A percentile compares a stretch with the other conserved stretches of the same genome.
Conservation (phyloP, 1,140 invertebrate species). For the Lasioglossum baleicum region DNA sequence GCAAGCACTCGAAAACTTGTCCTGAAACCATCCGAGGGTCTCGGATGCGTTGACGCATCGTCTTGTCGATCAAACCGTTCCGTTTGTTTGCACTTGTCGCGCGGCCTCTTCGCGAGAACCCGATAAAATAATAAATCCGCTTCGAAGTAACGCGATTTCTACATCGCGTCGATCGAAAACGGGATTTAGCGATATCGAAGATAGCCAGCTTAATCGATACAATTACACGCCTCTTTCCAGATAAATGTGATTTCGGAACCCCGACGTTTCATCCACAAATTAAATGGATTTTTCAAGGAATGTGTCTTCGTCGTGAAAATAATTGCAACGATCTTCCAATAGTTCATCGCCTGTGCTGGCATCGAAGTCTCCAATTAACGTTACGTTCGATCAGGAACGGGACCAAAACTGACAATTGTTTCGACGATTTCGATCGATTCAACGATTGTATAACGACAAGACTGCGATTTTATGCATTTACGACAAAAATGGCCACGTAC, state of each 20-base stretch:
- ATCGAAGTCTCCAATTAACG: constrained; percentile 28
- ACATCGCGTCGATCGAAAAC: neutral
- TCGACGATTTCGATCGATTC: neutral
- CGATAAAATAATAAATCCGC: neutral
- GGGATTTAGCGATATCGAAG: no score
- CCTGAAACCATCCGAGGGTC: neutral
- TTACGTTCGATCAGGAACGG: neutral
- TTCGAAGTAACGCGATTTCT: neutral
- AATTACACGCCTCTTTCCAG: no score
- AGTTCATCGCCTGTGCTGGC: constrained; percentile 7
- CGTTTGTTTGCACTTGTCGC: neutral
- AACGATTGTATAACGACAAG: neutral
- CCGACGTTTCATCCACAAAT: no score
- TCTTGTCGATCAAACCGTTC: neutral
- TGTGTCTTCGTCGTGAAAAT: no score
- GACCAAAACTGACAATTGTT: neutral
- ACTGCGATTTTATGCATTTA: no score
- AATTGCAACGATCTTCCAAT: no score
- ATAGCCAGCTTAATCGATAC: no score
- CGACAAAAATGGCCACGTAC: no score
- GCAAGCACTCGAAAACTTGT: neutral
- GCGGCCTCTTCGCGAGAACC: neutral
- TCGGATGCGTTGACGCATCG: neutral
- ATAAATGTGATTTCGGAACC: no score
- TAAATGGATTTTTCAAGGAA: no score